Evolutionary conservation across 2,113 vertebrate genomes (phyloP).

Genomic region (Lutjanus erythropterus): DNA sequence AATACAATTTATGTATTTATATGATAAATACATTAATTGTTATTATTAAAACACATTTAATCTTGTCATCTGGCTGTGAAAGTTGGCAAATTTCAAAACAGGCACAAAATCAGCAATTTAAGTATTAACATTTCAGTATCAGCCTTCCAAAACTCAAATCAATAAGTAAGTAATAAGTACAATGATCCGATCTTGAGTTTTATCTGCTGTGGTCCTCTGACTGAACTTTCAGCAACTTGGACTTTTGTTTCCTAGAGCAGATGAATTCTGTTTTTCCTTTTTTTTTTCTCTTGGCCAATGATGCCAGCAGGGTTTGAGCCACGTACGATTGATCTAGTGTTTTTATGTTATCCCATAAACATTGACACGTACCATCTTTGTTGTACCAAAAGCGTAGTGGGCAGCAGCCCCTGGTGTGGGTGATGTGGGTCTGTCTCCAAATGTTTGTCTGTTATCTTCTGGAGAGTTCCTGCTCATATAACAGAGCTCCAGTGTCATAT

Average conservation of each 20-base stretch:
- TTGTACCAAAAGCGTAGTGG: slow-evolving; percentile 45
- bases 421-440: slow-evolving; percentile 38
- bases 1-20: too few relatives aligned
- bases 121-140: too few relatives aligned
- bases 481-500: background rate
- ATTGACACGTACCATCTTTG: slow-evolving; percentile 32
- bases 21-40: too few relatives aligned
- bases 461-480: background rate
- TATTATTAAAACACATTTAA: too few relatives aligned
- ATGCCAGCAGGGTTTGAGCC: background rate
- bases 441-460: background rate
- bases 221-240: background rate
- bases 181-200: background rate
- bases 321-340: slow-evolving; percentile 36
- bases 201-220: background rate
- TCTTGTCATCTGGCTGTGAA: too few relatives aligned
- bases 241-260: background rate
- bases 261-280: background rate
- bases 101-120: too few relatives aligned
- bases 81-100: too few relatives aligned
- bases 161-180: too few relatives aligned
- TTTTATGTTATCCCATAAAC: slow-evolving; percentile 59
- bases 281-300: background rate
- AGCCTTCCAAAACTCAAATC: too few relatives aligned
- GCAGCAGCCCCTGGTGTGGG: slow-evolving; percentile 18